Conservation (phyloP, 2,113 vertebrate species). For the Marmota monax region DNA sequence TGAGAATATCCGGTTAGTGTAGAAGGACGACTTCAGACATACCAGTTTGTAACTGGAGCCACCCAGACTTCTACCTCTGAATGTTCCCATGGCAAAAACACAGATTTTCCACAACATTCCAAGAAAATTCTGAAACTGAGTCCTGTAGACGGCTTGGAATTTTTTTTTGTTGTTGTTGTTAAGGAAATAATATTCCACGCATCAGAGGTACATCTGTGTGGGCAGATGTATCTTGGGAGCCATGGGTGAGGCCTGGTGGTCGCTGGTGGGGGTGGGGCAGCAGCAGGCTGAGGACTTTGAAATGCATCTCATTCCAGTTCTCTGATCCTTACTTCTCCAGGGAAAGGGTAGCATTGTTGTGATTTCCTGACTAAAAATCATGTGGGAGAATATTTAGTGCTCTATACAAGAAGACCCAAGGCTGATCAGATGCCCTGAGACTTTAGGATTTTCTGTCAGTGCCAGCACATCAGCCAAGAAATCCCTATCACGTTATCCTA, state of each 20-base stretch:
- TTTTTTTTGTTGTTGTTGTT: neutral
- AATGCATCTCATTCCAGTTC: neutral
- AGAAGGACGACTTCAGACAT: neutral
- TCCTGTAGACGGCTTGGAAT: constrained; percentile 27
- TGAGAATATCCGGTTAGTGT: fast-evolving
- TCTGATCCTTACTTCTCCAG: neutral
- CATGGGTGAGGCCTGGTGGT: neutral
- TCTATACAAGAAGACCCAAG: neutral
- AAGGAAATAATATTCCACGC: neutral
- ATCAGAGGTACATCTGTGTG: neutral
- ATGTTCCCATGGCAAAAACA: constrained; percentile 18
- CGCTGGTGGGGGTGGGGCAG: neutral
- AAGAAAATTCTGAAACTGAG: constrained; percentile 40
- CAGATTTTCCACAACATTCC: constrained; percentile 59
- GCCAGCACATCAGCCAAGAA: neutral
- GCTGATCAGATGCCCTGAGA: too few relatives aligned
- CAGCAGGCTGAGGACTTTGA: fast-evolving
- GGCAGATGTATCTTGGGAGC: neutral
- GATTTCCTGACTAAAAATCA: neutral
- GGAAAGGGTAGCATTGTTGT: neutral
- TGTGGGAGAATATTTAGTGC: neutral
- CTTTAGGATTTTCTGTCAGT: neutral
- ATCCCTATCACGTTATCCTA: neutral
- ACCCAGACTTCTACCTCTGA: neutral
- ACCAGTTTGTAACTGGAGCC: neutral